phyloP scores from a whole-genome alignment of 2,113 vertebrate genomes.

The Verasper variegatus region DNA sequence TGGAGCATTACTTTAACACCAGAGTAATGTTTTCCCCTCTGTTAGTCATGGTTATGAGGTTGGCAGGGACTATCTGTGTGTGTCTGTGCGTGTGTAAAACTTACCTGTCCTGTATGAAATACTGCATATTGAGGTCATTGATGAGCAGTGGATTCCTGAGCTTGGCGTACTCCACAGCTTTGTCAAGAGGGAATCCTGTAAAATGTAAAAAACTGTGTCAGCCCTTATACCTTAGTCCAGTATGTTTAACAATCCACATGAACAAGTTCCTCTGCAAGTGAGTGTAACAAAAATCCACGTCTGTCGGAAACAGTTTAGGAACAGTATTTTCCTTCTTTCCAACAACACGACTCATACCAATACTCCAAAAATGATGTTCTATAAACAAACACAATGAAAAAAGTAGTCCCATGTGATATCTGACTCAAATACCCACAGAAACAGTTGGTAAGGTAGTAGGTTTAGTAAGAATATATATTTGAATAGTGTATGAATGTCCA shows the following conservation, averaged over 20 bases:
- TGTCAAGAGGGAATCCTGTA: constrained; percentile 96
- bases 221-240: too few species aligned
- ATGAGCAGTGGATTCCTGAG: constrained; percentile 94
- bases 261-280: too few species aligned
- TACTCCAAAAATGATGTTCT: background rate
- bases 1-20: too few species aligned
- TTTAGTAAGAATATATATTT: background rate
- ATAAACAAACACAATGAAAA: background rate
- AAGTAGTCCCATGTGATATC: background rate
- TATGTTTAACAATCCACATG: too few species aligned
- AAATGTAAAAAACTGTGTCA: background rate
- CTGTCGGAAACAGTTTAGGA: background rate
- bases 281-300: too few species aligned
- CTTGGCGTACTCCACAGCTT: constrained; percentile 94
- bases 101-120: constrained; percentile 97
- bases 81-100: background rate
- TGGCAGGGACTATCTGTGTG: background rate
- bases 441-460: background rate
- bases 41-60: background rate
- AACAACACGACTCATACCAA: background rate
- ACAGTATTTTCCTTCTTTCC: background rate
- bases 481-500: background rate
- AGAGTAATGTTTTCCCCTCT: background rate
- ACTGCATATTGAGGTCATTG: constrained; percentile 98
- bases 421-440: background rate